Evolutionary conservation across 2,888 invertebrate genomes (phyloP).

Genomic region (Spodoptera littoralis): DNA sequence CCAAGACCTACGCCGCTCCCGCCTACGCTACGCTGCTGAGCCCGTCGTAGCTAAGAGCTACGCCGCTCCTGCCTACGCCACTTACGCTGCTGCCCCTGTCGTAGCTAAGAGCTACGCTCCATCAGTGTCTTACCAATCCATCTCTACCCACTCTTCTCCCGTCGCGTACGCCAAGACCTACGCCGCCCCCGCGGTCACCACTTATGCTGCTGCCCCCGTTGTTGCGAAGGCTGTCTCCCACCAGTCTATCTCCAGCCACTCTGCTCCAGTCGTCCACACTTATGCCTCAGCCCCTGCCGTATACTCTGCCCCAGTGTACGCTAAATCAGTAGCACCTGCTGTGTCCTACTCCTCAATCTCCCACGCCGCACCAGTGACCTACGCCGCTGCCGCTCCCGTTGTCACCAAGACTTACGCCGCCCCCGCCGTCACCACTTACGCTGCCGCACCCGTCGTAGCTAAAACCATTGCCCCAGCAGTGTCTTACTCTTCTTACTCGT

Average conservation of each 20-base stretch:
- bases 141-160: constrained; percentile 76
- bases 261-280: constrained; percentile 66
- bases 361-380: constrained; percentile 59
- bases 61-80: constrained; percentile 76
- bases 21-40: constrained; percentile 62
- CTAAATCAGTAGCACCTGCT: constrained; percentile 68
- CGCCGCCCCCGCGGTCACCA: constrained; percentile 64
- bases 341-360: constrained; percentile 9
- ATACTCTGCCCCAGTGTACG: constrained; percentile 57
- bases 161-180: constrained; percentile 68
- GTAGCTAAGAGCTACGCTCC: constrained; percentile 70
- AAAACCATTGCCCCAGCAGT: constrained; percentile 55
- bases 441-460: constrained; percentile 59
- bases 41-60: constrained; percentile 75
- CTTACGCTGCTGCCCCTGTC: constrained; percentile 65
- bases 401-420: constrained; percentile 59
- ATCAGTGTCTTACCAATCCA: constrained; percentile 66
- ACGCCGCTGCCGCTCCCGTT: constrained; percentile 67
- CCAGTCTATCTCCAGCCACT: constrained; percentile 73
- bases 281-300: constrained; percentile 65
- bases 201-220: constrained; percentile 62
- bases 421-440: constrained; percentile 62
- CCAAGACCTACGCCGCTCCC: constrained; percentile 64
- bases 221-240: constrained; percentile 74
- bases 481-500: constrained; percentile 76